Evolutionary conservation across 2,113 vertebrate genomes (phyloP).

Genomic region (Taxidea taxus): DNA sequence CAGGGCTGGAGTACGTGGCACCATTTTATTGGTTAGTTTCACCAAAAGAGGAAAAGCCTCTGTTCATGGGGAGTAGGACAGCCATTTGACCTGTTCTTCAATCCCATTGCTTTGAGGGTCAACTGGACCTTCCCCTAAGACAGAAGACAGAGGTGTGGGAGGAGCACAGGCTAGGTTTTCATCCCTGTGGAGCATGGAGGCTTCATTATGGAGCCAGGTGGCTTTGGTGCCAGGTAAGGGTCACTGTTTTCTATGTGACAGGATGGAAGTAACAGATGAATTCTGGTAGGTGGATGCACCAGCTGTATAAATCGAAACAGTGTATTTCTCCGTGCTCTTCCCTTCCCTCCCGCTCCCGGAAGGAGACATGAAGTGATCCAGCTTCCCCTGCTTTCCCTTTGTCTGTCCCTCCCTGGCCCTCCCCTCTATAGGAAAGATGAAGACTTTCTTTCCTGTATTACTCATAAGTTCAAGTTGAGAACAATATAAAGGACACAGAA

Average conservation of each 20-base stretch:
- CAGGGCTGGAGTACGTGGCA: neutral
- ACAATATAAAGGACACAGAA: neutral
- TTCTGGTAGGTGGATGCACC: neutral
- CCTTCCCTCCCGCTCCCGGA: neutral
- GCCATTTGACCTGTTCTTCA: conserved; percentile 3
- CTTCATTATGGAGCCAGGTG: neutral
- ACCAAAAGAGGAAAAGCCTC: neutral
- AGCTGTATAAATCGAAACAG: neutral
- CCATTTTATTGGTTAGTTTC: neutral
- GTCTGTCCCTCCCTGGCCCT: neutral
- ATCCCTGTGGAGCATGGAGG: neutral
- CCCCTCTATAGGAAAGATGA: neutral
- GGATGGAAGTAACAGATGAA: neutral
- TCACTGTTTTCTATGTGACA: neutral
- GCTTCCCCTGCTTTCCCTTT: neutral
- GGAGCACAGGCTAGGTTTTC: neutral
- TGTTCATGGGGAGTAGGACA: neutral
- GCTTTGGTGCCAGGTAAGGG: neutral
- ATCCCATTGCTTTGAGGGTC: neutral
- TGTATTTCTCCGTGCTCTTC: neutral
- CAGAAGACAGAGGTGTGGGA: neutral
- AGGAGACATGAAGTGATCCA: neutral
- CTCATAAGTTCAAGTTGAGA: neutral
- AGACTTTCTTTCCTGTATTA: neutral
- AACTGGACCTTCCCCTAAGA: neutral